A percentile compares a stretch with the other conserved stretches of the same genome.
Conservation (phyloP, 2,113 vertebrate genomes). For the Rallus limicola region DNA sequence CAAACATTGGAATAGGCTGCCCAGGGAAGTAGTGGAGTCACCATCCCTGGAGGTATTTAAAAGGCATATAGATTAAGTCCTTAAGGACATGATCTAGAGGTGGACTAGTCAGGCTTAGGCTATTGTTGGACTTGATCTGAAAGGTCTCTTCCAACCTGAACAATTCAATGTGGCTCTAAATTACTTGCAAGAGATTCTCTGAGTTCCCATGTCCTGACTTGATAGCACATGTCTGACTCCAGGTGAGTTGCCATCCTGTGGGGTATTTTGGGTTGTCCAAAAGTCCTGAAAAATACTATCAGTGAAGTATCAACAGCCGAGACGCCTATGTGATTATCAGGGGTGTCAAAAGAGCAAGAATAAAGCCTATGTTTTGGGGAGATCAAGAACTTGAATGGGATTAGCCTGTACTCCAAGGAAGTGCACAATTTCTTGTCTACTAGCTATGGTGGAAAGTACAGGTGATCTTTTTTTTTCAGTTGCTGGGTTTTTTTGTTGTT, state of each 20-base stretch:
- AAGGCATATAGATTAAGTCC: too few species aligned
- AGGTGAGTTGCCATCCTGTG: not conserved
- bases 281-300: not conserved
- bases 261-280: not conserved
- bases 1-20: too few species aligned
- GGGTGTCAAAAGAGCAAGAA: not conserved
- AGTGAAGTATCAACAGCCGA: not conserved
- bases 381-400: not conserved
- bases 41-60: too few species aligned
- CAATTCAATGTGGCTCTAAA: not conserved
- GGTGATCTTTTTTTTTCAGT: not conserved
- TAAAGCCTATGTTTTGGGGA: not conserved
- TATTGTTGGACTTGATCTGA: too few species aligned
- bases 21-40: too few species aligned
- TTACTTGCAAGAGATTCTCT: not conserved
- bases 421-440: not conserved
- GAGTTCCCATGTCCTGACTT: not conserved
- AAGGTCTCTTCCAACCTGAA: too few species aligned
- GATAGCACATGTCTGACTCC: accelerated
- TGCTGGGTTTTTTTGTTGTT: not conserved
- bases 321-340: not conserved
- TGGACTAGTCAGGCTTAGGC: too few species aligned
- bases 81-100: too few species aligned
- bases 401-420: not conserved
- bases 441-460: not conserved